Percentiles rank a stretch among this genome's conserved stretches.
Evolutionary conservation across 1,140 invertebrate genomes (phyloP).

Genomic region (Drosophila elegans): DNA sequence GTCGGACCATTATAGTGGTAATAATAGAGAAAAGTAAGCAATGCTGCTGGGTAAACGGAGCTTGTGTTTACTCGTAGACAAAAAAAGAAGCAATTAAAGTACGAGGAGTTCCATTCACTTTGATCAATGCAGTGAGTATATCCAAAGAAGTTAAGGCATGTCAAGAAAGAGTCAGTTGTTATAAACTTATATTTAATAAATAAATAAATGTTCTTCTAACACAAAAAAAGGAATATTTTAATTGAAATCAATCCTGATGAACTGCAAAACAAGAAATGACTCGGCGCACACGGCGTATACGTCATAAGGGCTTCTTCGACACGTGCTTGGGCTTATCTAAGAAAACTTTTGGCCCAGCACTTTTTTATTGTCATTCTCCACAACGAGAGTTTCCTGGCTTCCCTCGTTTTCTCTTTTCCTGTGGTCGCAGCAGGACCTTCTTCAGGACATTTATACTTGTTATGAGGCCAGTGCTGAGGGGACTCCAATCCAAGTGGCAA

Average conservation of each 20-base stretch:
- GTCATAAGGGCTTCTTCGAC: constrained; percentile 27
- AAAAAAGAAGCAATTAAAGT: constrained; percentile 25
- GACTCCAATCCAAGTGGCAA: constrained; percentile 39
- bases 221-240: background rate
- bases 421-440: constrained; percentile 36
- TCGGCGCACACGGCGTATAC: constrained; percentile 14
- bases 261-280: constrained; percentile 4
- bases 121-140: constrained; percentile 21
- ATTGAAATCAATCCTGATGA: constrained; percentile 2
- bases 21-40: constrained; percentile 58
- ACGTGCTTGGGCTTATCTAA: constrained; percentile 44
- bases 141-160: background rate
- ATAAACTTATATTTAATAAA: background rate
- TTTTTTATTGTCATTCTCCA: constrained; percentile 36
- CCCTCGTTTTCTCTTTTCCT: background rate
- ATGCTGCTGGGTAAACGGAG: constrained; percentile 26
- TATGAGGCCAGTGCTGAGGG: constrained; percentile 46
- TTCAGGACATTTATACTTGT: constrained; percentile 67
- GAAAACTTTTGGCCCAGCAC: constrained; percentile 38
- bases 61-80: constrained; percentile 33
- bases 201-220: too few species aligned
- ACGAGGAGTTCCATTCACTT: background rate
- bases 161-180: too few species aligned
- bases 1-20: constrained; percentile 44
- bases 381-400: constrained; percentile 17